A percentile compares a stretch with the other conserved stretches of the same genome.
Evolutionary conservation across 2,888 invertebrate species (phyloP).

Genomic region (Rhagophthalmus giganteus): DNA sequence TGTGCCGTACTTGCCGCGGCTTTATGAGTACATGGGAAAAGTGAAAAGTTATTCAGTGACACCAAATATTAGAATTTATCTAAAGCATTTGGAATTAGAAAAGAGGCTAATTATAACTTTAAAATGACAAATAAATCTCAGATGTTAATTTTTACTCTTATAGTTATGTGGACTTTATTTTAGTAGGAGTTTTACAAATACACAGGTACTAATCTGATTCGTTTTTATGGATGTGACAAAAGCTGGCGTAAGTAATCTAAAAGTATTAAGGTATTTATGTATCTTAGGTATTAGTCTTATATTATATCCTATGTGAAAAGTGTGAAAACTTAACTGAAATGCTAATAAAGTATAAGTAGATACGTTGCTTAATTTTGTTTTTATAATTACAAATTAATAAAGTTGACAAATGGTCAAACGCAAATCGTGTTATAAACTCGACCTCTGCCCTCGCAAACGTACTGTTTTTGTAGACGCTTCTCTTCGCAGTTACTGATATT

Average conservation of each 20-base stretch:
- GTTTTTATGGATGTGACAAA: constrained; percentile 4
- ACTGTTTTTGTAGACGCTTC: constrained; percentile 18
- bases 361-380: no score
- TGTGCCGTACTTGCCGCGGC: neutral
- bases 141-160: neutral
- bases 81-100: neutral
- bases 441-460: constrained; percentile 33
- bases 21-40: no score
- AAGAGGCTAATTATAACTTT: neutral
- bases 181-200: neutral
- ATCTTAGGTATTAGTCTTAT: no score
- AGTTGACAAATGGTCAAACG: constrained; percentile 38
- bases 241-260: no score
- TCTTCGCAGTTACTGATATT: neutral
- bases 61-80: neutral
- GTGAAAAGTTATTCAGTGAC: neutral
- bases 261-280: no score
- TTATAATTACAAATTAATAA: constrained; percentile 19
- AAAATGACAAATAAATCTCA: neutral
- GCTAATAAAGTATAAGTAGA: no score
- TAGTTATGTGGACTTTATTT: neutral
- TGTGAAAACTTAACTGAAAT: no score
- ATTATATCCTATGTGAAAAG: no score
- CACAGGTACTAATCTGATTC: neutral
- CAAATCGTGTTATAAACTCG: constrained; percentile 36